Evolutionary conservation across 2,113 vertebrate genomes (phyloP), one percentile per base, ranked within the genome.

Genomic region (Tretioscincus oriximinensis): DNA sequence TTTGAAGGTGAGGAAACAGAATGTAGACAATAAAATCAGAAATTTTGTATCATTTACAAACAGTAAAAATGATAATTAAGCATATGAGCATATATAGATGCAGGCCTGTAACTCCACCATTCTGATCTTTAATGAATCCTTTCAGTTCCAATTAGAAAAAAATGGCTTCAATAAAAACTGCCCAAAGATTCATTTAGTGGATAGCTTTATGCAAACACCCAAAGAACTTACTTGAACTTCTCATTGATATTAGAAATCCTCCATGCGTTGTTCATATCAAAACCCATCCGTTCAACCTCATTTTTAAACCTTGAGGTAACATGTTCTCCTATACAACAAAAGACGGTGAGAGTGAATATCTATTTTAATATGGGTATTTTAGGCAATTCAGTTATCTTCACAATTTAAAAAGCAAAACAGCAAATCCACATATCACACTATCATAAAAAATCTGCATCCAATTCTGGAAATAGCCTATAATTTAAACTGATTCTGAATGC

Each of bases 241-340:
- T 97, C 96, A 93, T 99, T 99, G 94, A 99, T 99, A 91, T 99
- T 98, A 61, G 97, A 97, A 92, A 99, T 97, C 93, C 98, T 97
- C 98, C 98, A 99, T 90, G 97, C 98, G 66, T 99, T 99, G 89
- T 98, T 97, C 93, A 98, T 98, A 93, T 99, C 98, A 85, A 99
- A 99, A 76, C 97, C 97, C 98, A 99, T 99, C 85, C 98, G 94
- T 84, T 99, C 98, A 83, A 99, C 98, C 92, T 99, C 98, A 0
- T 98, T 99, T 94, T 98, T 98, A 92, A 99, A 99, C 90, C 98
- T 96, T 45, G 97, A 97, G 20, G 95, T 97, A 85, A 99, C 97
- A 0, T 99, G 98, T 87, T 99, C 98, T 69, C 98, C 98, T 99
- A 85, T 64, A 86, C 82, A 84, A 6, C 76, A 85, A 72, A 31